Evolutionary conservation across 1,140 invertebrate genomes (phyloP).

Genomic region (Leptopilina clavipes): DNA sequence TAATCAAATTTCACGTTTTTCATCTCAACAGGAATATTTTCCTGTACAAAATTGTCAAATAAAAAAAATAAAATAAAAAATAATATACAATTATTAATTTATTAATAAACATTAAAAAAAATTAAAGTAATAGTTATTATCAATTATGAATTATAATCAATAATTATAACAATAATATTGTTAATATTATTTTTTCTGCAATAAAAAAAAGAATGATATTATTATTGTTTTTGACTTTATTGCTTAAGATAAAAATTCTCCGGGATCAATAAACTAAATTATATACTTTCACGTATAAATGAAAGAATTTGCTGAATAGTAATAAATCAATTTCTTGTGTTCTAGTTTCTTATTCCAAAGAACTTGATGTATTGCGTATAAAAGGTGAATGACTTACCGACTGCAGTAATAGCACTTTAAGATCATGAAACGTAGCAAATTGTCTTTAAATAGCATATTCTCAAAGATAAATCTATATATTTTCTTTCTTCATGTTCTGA

Average conservation of each 20-base stretch:
- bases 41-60: no score
- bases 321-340: constrained; percentile 19
- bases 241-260: background rate
- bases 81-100: no score
- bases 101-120: no score
- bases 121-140: no score
- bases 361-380: constrained; percentile 6
- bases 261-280: background rate
- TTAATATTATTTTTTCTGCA: no score
- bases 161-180: no score
- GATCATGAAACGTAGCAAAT: background rate
- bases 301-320: background rate
- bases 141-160: no score
- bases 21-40: no score
- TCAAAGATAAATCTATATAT: background rate
- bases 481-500: background rate
- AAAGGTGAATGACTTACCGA: constrained; percentile 25
- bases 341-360: constrained; percentile 22
- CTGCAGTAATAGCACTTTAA: constrained; percentile 30
- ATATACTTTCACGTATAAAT: background rate
- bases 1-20: no score
- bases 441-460: background rate
- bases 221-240: background rate
- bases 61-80: no score
- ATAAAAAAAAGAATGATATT: no score